Conservation (phyloP, 2,113 vertebrate species). For the Siphamia tubifer region DNA sequence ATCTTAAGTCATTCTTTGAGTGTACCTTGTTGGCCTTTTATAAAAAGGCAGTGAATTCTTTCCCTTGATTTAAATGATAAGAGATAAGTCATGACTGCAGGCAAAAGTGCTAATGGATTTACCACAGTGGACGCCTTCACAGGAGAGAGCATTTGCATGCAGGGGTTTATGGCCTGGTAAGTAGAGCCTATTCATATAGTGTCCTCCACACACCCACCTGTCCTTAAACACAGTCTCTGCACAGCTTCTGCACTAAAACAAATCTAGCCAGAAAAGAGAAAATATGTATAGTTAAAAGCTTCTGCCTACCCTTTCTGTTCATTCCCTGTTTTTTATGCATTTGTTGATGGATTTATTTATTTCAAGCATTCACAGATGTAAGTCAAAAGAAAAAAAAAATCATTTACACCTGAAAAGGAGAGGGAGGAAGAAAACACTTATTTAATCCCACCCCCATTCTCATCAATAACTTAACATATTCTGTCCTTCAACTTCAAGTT, state of each 20-base stretch:
- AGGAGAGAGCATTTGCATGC: slow-evolving; percentile 20
- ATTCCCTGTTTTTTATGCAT: no score
- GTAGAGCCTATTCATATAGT: background rate
- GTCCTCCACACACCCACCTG: background rate
- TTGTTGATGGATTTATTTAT: no score
- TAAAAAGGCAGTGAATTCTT: slow-evolving; percentile 1
- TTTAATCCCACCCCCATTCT: no score
- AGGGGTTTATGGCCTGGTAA: slow-evolving; percentile 10
- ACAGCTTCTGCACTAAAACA: background rate
- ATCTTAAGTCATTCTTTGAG: slow-evolving; percentile 1
- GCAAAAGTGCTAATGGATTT: slow-evolving; percentile 38
- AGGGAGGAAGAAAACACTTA: no score
- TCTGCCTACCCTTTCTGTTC: no score
- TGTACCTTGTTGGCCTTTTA: slow-evolving; percentile 18
- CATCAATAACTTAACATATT: no score
- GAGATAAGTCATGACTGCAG: slow-evolving; percentile 25
- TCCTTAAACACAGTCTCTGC: background rate
- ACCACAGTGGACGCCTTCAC: slow-evolving; percentile 4
- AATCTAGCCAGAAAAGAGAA: no score
- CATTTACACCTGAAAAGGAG: no score
- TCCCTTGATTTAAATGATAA: background rate
- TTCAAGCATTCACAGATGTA: no score
- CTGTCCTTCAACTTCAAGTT: no score
- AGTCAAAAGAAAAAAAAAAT: no score
- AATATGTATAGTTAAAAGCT: no score